These are phyloP conservation scores for Cryptoblepharus egeriae DNA, from an alignment of 2,797 vertebrate species.

Conservation along the genomic window DNA sequence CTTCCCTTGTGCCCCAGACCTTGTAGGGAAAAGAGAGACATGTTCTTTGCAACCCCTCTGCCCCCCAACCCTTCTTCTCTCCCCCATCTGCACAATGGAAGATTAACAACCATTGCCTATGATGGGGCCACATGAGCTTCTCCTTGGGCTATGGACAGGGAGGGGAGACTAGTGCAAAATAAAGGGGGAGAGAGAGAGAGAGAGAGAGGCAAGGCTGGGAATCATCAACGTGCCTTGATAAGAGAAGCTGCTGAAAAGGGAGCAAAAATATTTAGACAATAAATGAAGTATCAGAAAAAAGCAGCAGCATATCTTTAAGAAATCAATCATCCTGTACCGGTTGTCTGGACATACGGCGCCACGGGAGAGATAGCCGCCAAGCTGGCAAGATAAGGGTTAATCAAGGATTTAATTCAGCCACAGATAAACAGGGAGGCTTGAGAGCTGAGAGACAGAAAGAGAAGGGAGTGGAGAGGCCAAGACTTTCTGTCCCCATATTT, in stretches of 20 bases:
- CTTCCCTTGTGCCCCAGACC: background rate
- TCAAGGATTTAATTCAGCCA: constrained; percentile 80
- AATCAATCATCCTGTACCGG: constrained; percentile 97
- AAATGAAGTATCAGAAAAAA: constrained; percentile 96
- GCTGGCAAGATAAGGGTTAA: constrained; percentile 87
- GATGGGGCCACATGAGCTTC: constrained; percentile 76
- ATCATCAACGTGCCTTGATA: constrained; percentile 84
- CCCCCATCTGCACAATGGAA: background rate
- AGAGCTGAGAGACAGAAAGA: constrained; percentile 48
- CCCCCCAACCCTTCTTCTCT: too few species aligned
- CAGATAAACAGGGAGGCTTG: constrained; percentile 74
- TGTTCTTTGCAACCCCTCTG: too few species aligned
- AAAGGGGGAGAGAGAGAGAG: constrained; percentile 32
- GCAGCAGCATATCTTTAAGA: constrained; percentile 88
- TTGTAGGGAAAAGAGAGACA: background rate
- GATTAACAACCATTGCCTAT: constrained; percentile 74
- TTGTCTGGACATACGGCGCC: constrained; percentile 97
- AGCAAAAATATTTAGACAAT: constrained; percentile 94
- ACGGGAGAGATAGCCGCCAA: constrained; percentile 88
- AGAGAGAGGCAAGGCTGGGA: constrained; percentile 71
- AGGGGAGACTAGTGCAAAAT: background rate
- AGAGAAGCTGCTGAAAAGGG: constrained; percentile 79
- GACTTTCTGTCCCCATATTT: constrained; percentile 26
- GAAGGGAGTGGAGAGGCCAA: constrained; percentile 47
- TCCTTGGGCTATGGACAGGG: constrained; percentile 76